Conservation (phyloP, 1,140 invertebrate genomes). For the Agrilus planipennis region DNA sequence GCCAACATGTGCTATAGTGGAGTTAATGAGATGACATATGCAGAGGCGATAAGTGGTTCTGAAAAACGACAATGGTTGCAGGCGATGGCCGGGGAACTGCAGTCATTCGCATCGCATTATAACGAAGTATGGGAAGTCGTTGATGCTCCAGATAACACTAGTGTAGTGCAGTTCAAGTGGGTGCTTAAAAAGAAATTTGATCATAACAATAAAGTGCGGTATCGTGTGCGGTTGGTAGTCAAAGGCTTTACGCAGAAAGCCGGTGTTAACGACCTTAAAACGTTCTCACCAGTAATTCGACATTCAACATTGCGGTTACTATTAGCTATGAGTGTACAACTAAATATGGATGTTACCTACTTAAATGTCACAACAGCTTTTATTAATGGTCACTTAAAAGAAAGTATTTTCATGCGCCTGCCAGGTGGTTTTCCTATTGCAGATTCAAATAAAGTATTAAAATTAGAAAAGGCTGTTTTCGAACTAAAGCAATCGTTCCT, state of each 20-base stretch:
- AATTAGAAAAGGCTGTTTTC: slow-evolving; percentile 32
- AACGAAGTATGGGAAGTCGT: slow-evolving; percentile 32
- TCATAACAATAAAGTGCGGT: slow-evolving; percentile 21
- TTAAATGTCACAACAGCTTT: slow-evolving; percentile 34
- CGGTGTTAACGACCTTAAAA: slow-evolving; percentile 31
- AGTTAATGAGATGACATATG: slow-evolving; percentile 8
- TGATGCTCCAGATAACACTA: slow-evolving; percentile 16
- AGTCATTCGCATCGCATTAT: slow-evolving; percentile 22
- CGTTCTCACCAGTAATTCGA: slow-evolving; percentile 28
- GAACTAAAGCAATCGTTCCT: slow-evolving; percentile 33
- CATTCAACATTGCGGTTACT: slow-evolving; percentile 28
- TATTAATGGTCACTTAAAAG: slow-evolving; percentile 27
- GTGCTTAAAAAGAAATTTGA: slow-evolving; percentile 32
- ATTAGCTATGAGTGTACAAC: slow-evolving; percentile 13
- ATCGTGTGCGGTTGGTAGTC: slow-evolving; percentile 30
- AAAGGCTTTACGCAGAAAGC: slow-evolving; percentile 31
- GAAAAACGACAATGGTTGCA: slow-evolving; percentile 8
- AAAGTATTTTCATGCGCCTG: slow-evolving; percentile 30
- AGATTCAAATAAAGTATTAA: slow-evolving; percentile 18
- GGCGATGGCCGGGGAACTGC: slow-evolving; percentile 20
- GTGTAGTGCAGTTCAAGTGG: slow-evolving; percentile 32
- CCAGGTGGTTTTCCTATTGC: slow-evolving; percentile 27
- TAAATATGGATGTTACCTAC: slow-evolving; percentile 13
- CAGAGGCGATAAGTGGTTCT: slow-evolving; percentile 9
- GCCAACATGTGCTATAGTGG: background rate